phyloP scores from a whole-genome alignment of 2,888 invertebrate species.

The Charanyca ferruginea region DNA sequence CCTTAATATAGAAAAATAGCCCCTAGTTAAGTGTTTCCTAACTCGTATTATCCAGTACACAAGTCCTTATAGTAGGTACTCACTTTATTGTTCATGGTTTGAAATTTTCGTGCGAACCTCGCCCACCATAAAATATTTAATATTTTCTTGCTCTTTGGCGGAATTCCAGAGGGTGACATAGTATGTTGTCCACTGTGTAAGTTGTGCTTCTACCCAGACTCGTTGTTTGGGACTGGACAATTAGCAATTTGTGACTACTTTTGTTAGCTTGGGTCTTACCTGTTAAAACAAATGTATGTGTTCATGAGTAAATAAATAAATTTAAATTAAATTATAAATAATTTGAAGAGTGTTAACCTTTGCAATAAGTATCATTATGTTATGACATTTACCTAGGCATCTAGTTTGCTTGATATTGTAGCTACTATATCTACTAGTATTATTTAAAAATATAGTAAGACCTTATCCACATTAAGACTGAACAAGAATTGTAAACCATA shows the following conservation, averaged over 20 bases:
- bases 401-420: background rate
- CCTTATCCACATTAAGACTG: constrained; percentile 78
- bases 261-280: too few relatives aligned
- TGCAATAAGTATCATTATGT: background rate
- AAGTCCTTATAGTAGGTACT: background rate
- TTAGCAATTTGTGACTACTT: too few relatives aligned
- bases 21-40: too few relatives aligned
- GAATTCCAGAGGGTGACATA: too few relatives aligned
- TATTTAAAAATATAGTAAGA: constrained; percentile 12
- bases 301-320: too few relatives aligned
- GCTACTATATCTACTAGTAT: background rate
- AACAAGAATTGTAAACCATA: constrained; percentile 88
- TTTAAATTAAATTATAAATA: background rate
- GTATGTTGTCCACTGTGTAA: too few relatives aligned
- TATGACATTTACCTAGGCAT: background rate
- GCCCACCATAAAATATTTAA: background rate
- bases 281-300: too few relatives aligned
- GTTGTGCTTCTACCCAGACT: too few relatives aligned
- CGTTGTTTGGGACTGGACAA: too few relatives aligned
- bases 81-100: background rate
- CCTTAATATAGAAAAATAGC: background rate
- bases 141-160: too few relatives aligned
- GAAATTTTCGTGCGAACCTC: background rate
- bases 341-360: too few relatives aligned
- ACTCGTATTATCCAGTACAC: background rate